Conservation (phyloP, 1,140 invertebrate genomes). For the Heliconius nattereri region DNA sequence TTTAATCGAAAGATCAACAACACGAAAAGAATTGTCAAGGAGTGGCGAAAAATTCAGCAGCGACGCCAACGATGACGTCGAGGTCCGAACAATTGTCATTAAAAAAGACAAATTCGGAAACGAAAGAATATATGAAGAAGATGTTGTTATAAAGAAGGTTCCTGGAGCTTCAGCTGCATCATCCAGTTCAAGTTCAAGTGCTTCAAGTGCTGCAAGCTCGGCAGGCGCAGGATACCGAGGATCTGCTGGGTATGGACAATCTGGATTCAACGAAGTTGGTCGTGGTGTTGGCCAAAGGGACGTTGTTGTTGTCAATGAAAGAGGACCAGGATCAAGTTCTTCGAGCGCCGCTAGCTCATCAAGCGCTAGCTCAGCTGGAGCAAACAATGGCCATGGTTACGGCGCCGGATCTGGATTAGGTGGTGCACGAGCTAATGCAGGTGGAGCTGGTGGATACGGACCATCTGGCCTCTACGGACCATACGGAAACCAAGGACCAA, state of each 20-base stretch:
- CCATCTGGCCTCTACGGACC: not conserved
- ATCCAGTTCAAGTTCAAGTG: conserved; percentile 17
- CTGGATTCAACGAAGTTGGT: not conserved
- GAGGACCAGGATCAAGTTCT: not conserved
- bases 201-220: not conserved
- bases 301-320: too few species aligned
- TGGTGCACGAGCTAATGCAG: not conserved
- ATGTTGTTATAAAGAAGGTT: conserved; percentile 44
- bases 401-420: not conserved
- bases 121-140: conserved; percentile 55
- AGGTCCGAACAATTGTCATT: conserved; percentile 51
- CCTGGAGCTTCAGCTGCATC: conserved; percentile 6
- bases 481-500: not conserved
- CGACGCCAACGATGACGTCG: conserved; percentile 42
- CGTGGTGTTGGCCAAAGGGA: not conserved
- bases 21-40: conserved; percentile 46
- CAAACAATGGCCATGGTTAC: not conserved
- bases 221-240: too few species aligned
- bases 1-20: conserved; percentile 45
- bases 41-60: conserved; percentile 26
- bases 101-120: conserved; percentile 45
- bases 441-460: not conserved
- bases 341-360: not conserved
- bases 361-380: not conserved
- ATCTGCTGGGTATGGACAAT: too few species aligned